Evolutionary conservation across 2,888 invertebrate genomes (phyloP), one percentile per base, ranked within the genome.

Genomic region (Aspidapion aeneum): DNA sequence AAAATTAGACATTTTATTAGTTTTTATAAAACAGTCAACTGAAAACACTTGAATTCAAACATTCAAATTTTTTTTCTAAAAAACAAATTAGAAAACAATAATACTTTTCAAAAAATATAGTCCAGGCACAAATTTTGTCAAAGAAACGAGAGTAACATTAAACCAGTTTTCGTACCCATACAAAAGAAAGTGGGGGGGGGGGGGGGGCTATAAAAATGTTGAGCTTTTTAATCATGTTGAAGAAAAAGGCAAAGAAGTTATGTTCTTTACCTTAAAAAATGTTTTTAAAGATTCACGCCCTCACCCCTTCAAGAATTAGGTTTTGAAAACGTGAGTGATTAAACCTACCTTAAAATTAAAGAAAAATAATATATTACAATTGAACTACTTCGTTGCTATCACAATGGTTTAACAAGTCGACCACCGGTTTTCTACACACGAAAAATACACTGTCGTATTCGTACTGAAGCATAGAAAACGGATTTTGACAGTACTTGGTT

Each of bases 401-500:
- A 19, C 52, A 52, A 52, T 52, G 17, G 52, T n/a, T n/a, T 16
- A 49, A 51, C 54, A 62, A 3, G 16, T 3, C 19, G 22, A 57
- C 56, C n/a, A 64, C 58, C 2, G 92, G 90, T 77, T 97, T 97
- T 72, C 88, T 86, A 73, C 94, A 96, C 1, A 96, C 91, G 79
- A 97, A 94, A 80, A 93, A 96, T 0, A 96, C 90, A 61, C 96
- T 96, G 74, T 91, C 89, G 74, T 98, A 98, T 74, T 93, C 90
- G 73, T 94, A 93, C 71, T 93, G 91, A 73, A 97, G 84, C 96
- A 98, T 96, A 0, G 96, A 96, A 65, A 88, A 86, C 0, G 91
- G 89, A 79, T 97, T 97, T 79, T 96, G 96, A 2, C 96, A 93
- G 79, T 98, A 98, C 73, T 91, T 90, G 50, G 95, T 93, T 73